Base-by-base conservation (phyloP, 1,140 invertebrate genomes). In the Drosophila ananassae region DNA sequence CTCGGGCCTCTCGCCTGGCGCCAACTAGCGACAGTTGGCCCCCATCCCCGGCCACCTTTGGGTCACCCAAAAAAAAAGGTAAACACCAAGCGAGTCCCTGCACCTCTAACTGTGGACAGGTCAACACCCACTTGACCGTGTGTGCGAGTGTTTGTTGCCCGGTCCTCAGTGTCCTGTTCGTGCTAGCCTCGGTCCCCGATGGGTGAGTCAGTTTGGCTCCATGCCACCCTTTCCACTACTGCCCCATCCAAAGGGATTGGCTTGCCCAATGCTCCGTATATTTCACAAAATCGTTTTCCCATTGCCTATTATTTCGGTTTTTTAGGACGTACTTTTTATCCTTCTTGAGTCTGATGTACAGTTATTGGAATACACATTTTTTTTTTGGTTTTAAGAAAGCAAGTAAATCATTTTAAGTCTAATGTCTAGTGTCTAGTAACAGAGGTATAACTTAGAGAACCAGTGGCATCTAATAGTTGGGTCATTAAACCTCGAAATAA, bases 71-170 rank as follows among this genome's bases (percentile, higher is more conserved):
- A 58, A 60, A 73, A 48, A 66, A 55, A 17, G 2, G 17, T 21
- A 50, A 63, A 53, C 32, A 22, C 44, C 21, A 39, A 62, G 51
- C 32, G 46, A 60, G 77, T 69, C 67, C 72, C 51, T 60, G 81
- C 82, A 71, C 81, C 82, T 87, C 82, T 87, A 81, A 87, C 71
- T 80, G 77, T 77, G 82, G 61, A 74, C 66, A 76, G 81, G 64
- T 75, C 59, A 57, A 50, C 62, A 57, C 55, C 59, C 69, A 71
- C 52, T 79, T 79, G 79, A 75, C 60, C 72, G 51, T 72, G 41
- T 53, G 58, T 60, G 58, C 22, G 34, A 47, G 41, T 37, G 58
- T 59, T 60, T 76, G 73, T 64, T 55, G 30, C 17, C 21, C 9
- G 44, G 52, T 44, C 21, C 61, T 55, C 22, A 34, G 41, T 37